A percentile compares a stretch with the other conserved stretches of the same genome.
These are phyloP conservation scores for Torymus tubicola DNA, from an alignment of 2,888 invertebrate genomes.

Conservation along the genomic window DNA sequence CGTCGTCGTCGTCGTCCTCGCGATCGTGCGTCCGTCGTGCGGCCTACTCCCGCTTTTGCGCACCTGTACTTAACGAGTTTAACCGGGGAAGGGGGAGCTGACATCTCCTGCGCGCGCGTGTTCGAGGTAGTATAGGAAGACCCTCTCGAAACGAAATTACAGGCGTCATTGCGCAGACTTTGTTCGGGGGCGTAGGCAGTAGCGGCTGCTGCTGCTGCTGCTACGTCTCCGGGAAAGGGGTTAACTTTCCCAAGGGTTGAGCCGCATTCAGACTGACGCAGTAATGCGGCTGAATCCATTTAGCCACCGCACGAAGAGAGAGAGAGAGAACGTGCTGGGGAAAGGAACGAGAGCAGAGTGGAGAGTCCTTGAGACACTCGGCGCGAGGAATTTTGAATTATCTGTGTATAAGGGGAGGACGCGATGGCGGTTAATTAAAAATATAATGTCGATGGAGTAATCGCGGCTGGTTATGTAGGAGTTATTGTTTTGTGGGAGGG, in stretches of 20 bases:
- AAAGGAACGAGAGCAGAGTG: conserved; percentile 4
- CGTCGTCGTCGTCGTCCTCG: neutral
- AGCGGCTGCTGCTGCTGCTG: too few relatives aligned
- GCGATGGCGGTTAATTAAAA: conserved; percentile 42
- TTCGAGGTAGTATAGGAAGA: neutral
- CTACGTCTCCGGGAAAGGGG: conserved; percentile 56
- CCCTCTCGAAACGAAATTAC: conserved; percentile 53
- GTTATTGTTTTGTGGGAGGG: conserved; percentile 10
- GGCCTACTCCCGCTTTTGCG: neutral
- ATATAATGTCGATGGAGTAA: conserved; percentile 44
- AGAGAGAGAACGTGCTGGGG: neutral
- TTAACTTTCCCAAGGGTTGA: conserved; percentile 65
- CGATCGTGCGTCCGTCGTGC: neutral
- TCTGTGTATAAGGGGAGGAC: neutral
- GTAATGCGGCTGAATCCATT: conserved; percentile 72
- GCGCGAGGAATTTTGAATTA: conserved; percentile 44
- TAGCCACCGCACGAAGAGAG: conserved; percentile 66
- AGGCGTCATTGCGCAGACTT: conserved; percentile 51
- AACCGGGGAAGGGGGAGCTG: neutral
- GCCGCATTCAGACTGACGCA: conserved; percentile 70
- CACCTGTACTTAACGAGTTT: conserved; percentile 36
- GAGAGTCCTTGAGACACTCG: conserved; percentile 42
- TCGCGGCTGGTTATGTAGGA: neutral
- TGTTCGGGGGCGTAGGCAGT: neutral
- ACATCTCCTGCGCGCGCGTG: neutral